phyloP scores from a whole-genome alignment of 2,113 vertebrate genomes.

The Dipodomys ordii region DNA sequence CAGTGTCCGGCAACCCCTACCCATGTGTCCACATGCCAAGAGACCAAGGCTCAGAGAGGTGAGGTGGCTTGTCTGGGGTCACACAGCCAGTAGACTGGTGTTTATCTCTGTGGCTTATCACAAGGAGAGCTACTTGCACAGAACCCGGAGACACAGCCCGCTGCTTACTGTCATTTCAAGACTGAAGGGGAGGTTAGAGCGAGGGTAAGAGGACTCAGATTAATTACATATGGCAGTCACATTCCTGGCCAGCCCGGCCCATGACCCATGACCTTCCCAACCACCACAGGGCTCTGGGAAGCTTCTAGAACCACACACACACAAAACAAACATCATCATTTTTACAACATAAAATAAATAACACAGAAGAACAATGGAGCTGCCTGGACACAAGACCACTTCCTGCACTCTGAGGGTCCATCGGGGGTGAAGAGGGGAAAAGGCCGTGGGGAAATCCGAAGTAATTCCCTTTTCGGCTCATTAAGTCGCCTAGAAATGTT shows the following conservation, averaged over 20 bases:
- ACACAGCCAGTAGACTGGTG: background rate
- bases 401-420: constrained; percentile 14
- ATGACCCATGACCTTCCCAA: background rate
- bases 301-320: constrained; percentile 25
- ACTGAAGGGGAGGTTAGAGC: background rate
- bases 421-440: background rate
- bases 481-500: constrained; percentile 64
- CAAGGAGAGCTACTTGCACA: background rate
- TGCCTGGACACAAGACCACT: constrained; percentile 58
- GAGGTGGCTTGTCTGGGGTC: background rate
- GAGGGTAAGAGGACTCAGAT: background rate
- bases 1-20: background rate
- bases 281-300: background rate
- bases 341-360: constrained; percentile 69
- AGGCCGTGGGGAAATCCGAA: constrained; percentile 60
- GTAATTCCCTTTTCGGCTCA: constrained; percentile 70
- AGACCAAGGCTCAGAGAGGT: constrained; percentile 24
- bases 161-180: background rate
- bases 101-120: background rate
- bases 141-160: background rate
- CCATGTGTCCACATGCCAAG: background rate
- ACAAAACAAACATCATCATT: constrained; percentile 15
- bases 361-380: constrained; percentile 53
- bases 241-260: background rate
- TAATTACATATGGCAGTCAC: background rate